These are phyloP conservation scores for Venusia cambrica DNA, from an alignment of 2,888 invertebrate species.

Conservation along the genomic window DNA sequence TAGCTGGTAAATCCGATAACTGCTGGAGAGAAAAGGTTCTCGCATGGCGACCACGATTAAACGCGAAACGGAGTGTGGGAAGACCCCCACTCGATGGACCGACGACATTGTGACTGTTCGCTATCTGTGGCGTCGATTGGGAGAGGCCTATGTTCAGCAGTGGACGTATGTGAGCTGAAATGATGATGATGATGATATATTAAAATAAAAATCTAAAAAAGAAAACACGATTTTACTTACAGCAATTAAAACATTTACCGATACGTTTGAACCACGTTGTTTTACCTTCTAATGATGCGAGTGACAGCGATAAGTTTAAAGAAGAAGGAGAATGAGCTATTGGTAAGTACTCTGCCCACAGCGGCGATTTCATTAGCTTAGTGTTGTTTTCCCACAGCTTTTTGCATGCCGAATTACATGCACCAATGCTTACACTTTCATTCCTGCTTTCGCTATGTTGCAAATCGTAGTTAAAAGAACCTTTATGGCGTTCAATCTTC, in stretches of 20 bases:
- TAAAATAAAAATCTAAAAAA: no score
- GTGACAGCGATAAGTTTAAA: conserved; percentile 46
- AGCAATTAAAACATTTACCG: conserved; percentile 50
- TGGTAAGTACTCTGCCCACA: conserved; percentile 46
- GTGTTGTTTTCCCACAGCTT: conserved; percentile 41
- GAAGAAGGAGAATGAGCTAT: conserved; percentile 43
- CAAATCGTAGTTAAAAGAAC: conserved; percentile 25
- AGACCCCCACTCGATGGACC: no score
- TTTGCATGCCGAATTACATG: conserved; percentile 27
- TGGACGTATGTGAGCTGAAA: no score
- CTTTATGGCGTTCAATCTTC: conserved; percentile 25
- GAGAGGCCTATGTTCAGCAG: no score
- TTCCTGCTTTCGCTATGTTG: conserved; percentile 10
- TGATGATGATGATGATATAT: no score
- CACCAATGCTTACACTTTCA: conserved; percentile 13
- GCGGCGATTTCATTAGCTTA: conserved; percentile 44
- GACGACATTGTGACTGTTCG: no score
- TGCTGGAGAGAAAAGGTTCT: no score
- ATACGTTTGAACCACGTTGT: conserved; percentile 50
- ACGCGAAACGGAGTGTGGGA: no score
- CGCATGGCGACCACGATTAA: no score
- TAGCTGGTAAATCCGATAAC: no score
- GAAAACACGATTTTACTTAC: conserved; percentile 47
- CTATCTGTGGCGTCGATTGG: no score
- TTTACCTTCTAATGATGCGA: conserved; percentile 33